phyloP scores from a whole-genome alignment of 2,797 vertebrate genomes.

The Aulostomus chinensis region DNA sequence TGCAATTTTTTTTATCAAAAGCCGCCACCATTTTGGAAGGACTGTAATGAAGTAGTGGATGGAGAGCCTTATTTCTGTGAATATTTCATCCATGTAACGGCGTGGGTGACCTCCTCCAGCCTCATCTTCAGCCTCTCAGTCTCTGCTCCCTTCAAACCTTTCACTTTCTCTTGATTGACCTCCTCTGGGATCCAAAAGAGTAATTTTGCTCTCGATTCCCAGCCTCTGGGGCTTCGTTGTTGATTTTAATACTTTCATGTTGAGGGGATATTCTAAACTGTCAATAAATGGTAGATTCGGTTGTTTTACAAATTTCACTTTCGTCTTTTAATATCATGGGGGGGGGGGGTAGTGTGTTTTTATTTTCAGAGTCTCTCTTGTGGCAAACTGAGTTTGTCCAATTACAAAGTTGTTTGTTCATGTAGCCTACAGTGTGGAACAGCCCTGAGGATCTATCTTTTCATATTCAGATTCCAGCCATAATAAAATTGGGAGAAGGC shows the following conservation, averaged over 20 bases:
- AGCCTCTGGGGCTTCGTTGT: no score
- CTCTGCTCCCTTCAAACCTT: background rate
- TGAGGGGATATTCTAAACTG: background rate
- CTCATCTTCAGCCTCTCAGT: background rate
- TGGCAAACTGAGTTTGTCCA: conserved; percentile 39
- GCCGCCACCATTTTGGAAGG: no score
- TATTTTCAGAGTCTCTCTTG: conserved; percentile 39
- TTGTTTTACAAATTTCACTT: conserved; percentile 5
- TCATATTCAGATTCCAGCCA: conserved; percentile 60
- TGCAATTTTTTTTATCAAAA: no score
- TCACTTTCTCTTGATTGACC: conserved; percentile 3
- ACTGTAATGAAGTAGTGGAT: no score
- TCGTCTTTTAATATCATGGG: conserved; percentile 8
- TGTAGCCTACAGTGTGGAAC: conserved; percentile 41
- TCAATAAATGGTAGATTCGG: background rate
- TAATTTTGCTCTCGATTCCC: no score
- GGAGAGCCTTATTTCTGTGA: no score
- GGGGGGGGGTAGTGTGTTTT: conserved; percentile 17
- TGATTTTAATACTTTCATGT: background rate
- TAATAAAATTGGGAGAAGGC: conserved; percentile 34
- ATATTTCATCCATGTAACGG: no score
- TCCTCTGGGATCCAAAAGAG: no score
- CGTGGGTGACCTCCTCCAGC: background rate
- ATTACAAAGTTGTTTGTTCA: conserved; percentile 63
- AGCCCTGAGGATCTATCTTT: conserved; percentile 53